Evolutionary conservation across 2,113 vertebrate species (phyloP).

Genomic region (Macroglossus sobrinus): DNA sequence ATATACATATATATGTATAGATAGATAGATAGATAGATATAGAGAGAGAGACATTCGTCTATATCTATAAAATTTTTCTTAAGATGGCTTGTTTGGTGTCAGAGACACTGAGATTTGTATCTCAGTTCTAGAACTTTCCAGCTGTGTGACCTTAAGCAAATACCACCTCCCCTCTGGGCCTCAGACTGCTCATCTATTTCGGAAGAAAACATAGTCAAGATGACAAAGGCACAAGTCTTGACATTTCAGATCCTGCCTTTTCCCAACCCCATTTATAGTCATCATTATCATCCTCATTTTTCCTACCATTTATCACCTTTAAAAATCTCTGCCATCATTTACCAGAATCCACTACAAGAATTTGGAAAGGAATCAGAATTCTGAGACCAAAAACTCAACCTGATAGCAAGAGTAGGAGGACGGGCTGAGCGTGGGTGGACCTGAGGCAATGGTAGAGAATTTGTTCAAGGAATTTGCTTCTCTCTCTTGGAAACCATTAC

Average conservation of each 20-base stretch:
- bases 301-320: background rate
- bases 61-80: background rate
- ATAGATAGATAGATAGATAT: too few species aligned
- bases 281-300: background rate
- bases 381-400: background rate
- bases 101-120: background rate
- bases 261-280: background rate
- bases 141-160: background rate
- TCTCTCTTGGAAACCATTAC: background rate
- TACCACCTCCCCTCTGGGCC: background rate
- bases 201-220: background rate
- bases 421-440: background rate
- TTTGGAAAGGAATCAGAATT: background rate
- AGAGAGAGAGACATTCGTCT: background rate
- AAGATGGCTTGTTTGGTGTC: background rate
- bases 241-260: background rate
- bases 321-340: background rate
- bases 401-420: background rate
- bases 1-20: background rate
- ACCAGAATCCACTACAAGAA: background rate
- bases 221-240: background rate
- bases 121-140: background rate
- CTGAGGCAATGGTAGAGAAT: background rate
- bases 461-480: background rate
- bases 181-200: background rate